Evolutionary conservation across 2,888 invertebrate genomes (phyloP), one percentile per base, ranked within the genome.

Genomic region (Unio pictorum): DNA sequence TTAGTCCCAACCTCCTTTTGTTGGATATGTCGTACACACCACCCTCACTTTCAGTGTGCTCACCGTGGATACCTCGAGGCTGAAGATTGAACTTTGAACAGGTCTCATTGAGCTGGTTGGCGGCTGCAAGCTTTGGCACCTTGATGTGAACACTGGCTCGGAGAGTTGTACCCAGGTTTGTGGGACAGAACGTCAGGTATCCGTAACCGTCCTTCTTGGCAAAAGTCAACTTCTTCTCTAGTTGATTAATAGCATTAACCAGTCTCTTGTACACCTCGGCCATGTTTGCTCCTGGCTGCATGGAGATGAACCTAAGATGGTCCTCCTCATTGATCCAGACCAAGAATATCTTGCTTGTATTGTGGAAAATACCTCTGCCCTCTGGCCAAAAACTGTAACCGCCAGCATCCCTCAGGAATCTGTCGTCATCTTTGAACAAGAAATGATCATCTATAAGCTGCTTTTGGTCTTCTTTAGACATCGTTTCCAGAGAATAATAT

Each of bases 311-410:
- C 63, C 97, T 93, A 74, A 98, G 87, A 88, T 98, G 98, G 85
- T 98, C 97, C 84, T 96, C 94, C 17, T 97, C 95, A 89, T 97
- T 98, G 15, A 96, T 92, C 97, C 97, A 98, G 45, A 95, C 93
- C 0, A 96, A 95, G 81, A 96, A 91, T 80, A 94, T 94, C 84
- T 94, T 94, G 71, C 94, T 93, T 55, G 94, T 93, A 86, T 93
- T 95, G 1, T 97, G 92, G 88, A 94, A 97, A 63, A 97, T 97
- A 0, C 97, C 97, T 63, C 98, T 93, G 0, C 96, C 96, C 78
- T 95, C 95, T 0, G 97, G 96, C 97, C 97, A 98, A 75, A 84
- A 81, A 79, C 92, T 95, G 93, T 97, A 97, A 20, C 84, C 86
- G 54, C 84, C 78, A 23, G 84, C 82, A 58, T 83, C 84, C 34